These are phyloP conservation scores for Burhinus oedicnemus DNA, from an alignment of 2,113 vertebrate genomes.

Conservation along the genomic window DNA sequence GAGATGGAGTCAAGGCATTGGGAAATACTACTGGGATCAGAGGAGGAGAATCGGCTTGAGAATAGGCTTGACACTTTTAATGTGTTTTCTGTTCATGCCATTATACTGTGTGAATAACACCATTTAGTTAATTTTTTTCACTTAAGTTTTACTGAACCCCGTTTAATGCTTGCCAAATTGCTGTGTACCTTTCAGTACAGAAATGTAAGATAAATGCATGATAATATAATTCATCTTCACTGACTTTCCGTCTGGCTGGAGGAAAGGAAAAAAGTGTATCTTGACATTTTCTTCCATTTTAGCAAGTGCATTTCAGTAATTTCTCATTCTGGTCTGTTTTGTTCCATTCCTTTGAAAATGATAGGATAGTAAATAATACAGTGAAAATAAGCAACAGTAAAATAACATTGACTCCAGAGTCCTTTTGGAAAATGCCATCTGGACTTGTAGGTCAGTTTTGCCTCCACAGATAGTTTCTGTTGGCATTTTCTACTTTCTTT, in stretches of 20 bases:
- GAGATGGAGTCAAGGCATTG: not conserved
- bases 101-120: not conserved
- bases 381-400: not conserved
- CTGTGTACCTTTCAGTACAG: not conserved
- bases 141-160: not conserved
- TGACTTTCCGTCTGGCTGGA: not conserved
- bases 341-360: not conserved
- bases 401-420: not conserved
- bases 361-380: not conserved
- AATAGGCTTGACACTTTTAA: not conserved
- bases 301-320: not conserved
- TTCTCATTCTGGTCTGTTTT: not conserved
- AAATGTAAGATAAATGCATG: not conserved
- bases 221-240: not conserved
- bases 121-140: not conserved
- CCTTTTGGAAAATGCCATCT: not conserved
- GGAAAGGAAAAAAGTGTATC: not conserved
- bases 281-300: not conserved
- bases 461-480: not conserved
- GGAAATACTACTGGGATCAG: not conserved
- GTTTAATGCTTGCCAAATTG: constrained; percentile 12
- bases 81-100: not conserved
- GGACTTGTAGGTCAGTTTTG: not conserved
- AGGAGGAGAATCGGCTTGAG: not conserved
- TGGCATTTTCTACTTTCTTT: not conserved